Evolutionary conservation across 2,113 vertebrate genomes (phyloP).

Genomic region (Colaptes auratus): DNA sequence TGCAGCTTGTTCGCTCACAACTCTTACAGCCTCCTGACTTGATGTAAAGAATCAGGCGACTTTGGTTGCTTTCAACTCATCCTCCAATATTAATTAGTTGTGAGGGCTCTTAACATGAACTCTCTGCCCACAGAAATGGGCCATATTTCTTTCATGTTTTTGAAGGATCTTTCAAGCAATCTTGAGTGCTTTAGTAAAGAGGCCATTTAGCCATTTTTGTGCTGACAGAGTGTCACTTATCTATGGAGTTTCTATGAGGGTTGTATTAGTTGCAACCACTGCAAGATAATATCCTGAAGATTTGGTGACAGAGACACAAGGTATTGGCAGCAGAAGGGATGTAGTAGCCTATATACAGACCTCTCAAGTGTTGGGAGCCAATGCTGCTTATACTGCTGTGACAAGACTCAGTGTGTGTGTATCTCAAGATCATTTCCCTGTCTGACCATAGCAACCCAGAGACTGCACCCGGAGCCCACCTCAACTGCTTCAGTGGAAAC

Average conservation of each 20-base stretch:
- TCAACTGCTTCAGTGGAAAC: neutral
- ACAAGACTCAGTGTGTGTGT: neutral
- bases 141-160: neutral
- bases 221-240: neutral
- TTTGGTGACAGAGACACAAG: neutral
- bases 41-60: neutral
- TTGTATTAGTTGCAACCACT: fast-evolving
- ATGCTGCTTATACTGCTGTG: neutral
- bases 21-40: neutral
- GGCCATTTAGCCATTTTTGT: neutral
- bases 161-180: neutral
- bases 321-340: neutral
- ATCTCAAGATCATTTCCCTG: neutral
- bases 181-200: neutral
- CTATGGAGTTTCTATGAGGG: neutral
- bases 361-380: neutral
- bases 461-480: neutral
- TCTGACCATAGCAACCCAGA: neutral
- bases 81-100: neutral
- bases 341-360: neutral
- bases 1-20: neutral
- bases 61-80: neutral
- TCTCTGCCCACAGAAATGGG: neutral
- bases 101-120: neutral
- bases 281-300: neutral